A percentile compares a stretch with the other conserved stretches of the same genome.
Evolutionary conservation across 2,888 invertebrate species (phyloP).

Genomic region (Brachyopa scutellaris): DNA sequence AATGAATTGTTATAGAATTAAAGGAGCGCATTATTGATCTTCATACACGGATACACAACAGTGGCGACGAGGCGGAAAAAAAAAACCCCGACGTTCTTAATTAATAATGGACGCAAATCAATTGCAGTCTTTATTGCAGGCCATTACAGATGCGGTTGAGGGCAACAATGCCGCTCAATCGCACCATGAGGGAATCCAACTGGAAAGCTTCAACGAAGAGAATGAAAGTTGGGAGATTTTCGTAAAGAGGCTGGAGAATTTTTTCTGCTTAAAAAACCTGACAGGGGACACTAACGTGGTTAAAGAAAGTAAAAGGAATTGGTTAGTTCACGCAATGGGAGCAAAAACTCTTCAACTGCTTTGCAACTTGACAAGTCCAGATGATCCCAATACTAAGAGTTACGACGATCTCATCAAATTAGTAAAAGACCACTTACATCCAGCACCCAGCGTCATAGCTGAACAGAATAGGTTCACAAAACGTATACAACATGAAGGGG

Average conservation of each 20-base stretch:
- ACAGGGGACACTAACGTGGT: background rate
- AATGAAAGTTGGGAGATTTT: slow-evolving; percentile 22
- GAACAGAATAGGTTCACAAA: slow-evolving; percentile 36
- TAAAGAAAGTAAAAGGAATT: background rate
- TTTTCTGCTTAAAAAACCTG: slow-evolving; percentile 1
- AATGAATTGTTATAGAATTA: too few species aligned
- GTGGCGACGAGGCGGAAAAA: too few species aligned
- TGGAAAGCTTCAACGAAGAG: slow-evolving; percentile 17
- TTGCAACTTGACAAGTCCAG: slow-evolving; percentile 37
- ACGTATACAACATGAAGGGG: slow-evolving; percentile 19
- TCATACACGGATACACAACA: too few species aligned
- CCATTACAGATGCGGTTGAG: slow-evolving; percentile 1
- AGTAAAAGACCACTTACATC: slow-evolving; percentile 31
- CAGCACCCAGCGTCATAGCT: slow-evolving; percentile 39
- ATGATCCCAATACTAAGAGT: background rate
- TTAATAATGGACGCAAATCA: background rate
- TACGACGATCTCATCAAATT: slow-evolving; percentile 27
- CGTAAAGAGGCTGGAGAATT: background rate
- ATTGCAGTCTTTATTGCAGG: background rate
- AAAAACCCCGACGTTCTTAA: too few species aligned
- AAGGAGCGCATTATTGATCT: too few species aligned
- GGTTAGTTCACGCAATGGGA: slow-evolving; percentile 15
- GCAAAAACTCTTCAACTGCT: slow-evolving; percentile 22
- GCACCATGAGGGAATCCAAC: background rate
- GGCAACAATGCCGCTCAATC: background rate